Percentiles rank a stretch among this genome's conserved stretches.
Evolutionary conservation across 1,140 invertebrate species (phyloP).

Genomic region (Coelopa frigida): DNA sequence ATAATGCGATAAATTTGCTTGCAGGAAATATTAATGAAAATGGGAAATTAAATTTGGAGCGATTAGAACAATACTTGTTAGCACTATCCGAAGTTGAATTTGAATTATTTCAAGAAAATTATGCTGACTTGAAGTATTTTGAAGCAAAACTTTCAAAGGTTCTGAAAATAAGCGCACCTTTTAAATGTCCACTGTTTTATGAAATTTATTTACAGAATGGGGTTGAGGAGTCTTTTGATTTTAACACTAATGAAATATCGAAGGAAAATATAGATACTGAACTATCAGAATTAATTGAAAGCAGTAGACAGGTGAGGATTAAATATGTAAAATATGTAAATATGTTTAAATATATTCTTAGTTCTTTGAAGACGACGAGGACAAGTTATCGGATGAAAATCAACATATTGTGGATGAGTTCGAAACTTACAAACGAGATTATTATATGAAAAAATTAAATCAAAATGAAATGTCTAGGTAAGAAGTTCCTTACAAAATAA

Average conservation of each 20-base stretch:
- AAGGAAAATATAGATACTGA: constrained; percentile 40
- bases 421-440: constrained; percentile 76
- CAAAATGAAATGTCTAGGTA: constrained; percentile 64
- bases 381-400: constrained; percentile 52
- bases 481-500: constrained; percentile 25
- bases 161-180: too few relatives aligned
- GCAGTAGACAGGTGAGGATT: constrained; percentile 24
- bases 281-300: constrained; percentile 26
- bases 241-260: constrained; percentile 23
- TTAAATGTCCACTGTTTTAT: too few relatives aligned
- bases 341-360: constrained; percentile 2
- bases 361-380: constrained; percentile 47
- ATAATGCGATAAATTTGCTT: neutral
- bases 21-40: constrained; percentile 87
- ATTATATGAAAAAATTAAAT: constrained; percentile 86
- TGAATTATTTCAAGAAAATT: constrained; percentile 76
- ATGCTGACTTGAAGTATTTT: constrained; percentile 80
- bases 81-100: constrained; percentile 71
- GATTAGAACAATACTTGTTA: constrained; percentile 83
- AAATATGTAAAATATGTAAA: neutral
- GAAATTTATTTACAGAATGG: constrained; percentile 11
- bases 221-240: constrained; percentile 30
- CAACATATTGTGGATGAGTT: constrained; percentile 65
- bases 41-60: constrained; percentile 72
- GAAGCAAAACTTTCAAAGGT: constrained; percentile 71